Evolutionary conservation across 1,140 invertebrate genomes (phyloP).

Genomic region (Conopomorpha cramerella): DNA sequence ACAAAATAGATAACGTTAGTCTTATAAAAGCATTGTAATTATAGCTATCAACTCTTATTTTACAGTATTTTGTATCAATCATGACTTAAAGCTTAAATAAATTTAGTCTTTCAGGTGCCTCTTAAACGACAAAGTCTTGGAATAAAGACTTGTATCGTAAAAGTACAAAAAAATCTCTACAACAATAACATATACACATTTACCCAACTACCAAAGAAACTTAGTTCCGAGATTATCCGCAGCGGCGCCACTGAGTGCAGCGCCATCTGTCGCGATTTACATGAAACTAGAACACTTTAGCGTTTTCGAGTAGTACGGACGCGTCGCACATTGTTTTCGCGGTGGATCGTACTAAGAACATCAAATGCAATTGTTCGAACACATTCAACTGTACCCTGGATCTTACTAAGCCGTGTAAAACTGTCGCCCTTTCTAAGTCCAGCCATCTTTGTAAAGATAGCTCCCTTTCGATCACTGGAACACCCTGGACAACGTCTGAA

Average conservation of each 20-base stretch:
- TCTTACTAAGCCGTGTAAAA: conserved; percentile 76
- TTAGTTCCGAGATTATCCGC: no score
- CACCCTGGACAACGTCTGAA: conserved; percentile 70
- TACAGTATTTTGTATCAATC: no score
- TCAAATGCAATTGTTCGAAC: conserved; percentile 78
- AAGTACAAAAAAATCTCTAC: no score
- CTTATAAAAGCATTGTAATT: no score
- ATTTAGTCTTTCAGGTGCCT: conserved; percentile 18
- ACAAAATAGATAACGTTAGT: no score
- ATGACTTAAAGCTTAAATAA: no score
- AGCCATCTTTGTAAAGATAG: conserved; percentile 78
- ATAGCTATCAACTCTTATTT: no score
- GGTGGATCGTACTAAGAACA: conserved; percentile 80
- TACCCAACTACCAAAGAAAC: no score
- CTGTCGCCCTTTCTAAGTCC: conserved; percentile 80
- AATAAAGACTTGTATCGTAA: conserved; percentile 6
- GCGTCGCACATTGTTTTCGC: conserved; percentile 80
- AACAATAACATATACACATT: no score
- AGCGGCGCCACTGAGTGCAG: no score
- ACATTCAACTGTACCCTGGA: conserved; percentile 74
- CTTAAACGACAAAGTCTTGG: conserved; percentile 8
- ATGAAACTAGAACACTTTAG: conserved; percentile 42
- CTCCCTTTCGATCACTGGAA: conserved; percentile 69
- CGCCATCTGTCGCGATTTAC: no score
- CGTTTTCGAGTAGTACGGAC: conserved; percentile 67